These are phyloP conservation scores for Tuberolachnus salignus DNA, from an alignment of 2,888 invertebrate species.

Conservation along the genomic window DNA sequence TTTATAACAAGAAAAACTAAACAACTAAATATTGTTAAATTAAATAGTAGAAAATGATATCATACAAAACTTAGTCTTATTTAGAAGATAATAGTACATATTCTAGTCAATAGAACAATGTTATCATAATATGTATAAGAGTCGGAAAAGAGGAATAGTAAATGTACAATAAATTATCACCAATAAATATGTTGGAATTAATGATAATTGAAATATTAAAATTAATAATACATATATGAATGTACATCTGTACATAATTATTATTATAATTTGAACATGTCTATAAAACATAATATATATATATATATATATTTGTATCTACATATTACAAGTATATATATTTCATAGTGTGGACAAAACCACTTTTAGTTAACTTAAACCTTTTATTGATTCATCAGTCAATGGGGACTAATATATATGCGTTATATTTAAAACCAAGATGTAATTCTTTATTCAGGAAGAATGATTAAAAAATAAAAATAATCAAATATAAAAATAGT, in stretches of 20 bases:
- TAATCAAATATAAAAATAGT: too few species aligned
- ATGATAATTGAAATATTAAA: slow-evolving; percentile 25
- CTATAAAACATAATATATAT: slow-evolving; percentile 32
- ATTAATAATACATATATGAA: slow-evolving; percentile 27
- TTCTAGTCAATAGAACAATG: not conserved
- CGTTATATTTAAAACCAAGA: not conserved
- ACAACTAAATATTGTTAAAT: not conserved
- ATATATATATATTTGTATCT: slow-evolving; percentile 1
- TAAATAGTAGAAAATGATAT: not conserved
- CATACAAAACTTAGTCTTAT: not conserved
- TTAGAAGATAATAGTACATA: not conserved
- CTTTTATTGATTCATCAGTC: slow-evolving; percentile 41
- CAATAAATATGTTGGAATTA: slow-evolving; percentile 11
- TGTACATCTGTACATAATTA: not conserved
- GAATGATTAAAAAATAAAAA: too few species aligned
- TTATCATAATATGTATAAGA: not conserved
- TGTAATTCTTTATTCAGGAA: not conserved
- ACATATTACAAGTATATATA: not conserved
- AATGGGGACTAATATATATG: slow-evolving; percentile 29
- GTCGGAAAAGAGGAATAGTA: not conserved
- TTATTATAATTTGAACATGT: slow-evolving; percentile 45
- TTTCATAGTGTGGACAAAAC: slow-evolving; percentile 29
- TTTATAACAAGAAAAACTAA: not conserved
- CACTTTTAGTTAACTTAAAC: slow-evolving; percentile 53
- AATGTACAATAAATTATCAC: not conserved